Conservation (phyloP, 1,140 invertebrate species). For the Hycleus cichorii region DNA sequence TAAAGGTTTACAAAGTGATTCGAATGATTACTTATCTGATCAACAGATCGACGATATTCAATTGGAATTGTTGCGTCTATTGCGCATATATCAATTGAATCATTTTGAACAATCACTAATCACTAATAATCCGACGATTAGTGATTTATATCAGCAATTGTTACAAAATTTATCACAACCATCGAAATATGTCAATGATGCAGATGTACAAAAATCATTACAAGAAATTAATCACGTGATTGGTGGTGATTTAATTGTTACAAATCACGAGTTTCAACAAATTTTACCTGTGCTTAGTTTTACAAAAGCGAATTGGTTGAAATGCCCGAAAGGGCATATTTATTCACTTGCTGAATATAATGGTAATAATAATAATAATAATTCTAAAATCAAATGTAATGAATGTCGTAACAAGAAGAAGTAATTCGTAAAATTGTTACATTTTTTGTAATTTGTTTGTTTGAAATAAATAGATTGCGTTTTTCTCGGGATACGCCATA, state of each 20-base stretch:
- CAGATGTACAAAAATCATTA: slow-evolving; percentile 14
- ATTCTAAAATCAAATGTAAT: slow-evolving; percentile 48
- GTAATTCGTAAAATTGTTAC: no score
- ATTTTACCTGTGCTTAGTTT: slow-evolving; percentile 56
- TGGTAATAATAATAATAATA: slow-evolving; percentile 42
- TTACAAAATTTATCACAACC: neutral
- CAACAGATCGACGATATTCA: slow-evolving; percentile 35
- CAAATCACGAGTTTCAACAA: slow-evolving; percentile 47
- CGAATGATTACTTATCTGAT: slow-evolving; percentile 37
- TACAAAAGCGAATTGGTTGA: slow-evolving; percentile 61
- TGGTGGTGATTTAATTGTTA: slow-evolving; percentile 31
- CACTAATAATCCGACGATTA: neutral
- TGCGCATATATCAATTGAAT: slow-evolving; percentile 22
- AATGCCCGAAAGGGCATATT: slow-evolving; percentile 66
- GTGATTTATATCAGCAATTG: neutral
- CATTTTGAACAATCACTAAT: slow-evolving; percentile 4
- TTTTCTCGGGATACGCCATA: no score
- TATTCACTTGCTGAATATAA: slow-evolving; percentile 67
- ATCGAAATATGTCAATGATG: slow-evolving; percentile 1
- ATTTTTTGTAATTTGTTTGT: no score
- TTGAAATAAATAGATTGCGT: no score
- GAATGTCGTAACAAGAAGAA: slow-evolving; percentile 46
- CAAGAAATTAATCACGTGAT: slow-evolving; percentile 18
- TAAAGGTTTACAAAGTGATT: slow-evolving; percentile 31
- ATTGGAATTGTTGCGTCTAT: slow-evolving; percentile 28